Percentiles rank a stretch among this genome's conserved stretches.
These are phyloP conservation scores for Frieseomelitta varia DNA, from an alignment of 1,140 invertebrate species.

Conservation along the genomic window DNA sequence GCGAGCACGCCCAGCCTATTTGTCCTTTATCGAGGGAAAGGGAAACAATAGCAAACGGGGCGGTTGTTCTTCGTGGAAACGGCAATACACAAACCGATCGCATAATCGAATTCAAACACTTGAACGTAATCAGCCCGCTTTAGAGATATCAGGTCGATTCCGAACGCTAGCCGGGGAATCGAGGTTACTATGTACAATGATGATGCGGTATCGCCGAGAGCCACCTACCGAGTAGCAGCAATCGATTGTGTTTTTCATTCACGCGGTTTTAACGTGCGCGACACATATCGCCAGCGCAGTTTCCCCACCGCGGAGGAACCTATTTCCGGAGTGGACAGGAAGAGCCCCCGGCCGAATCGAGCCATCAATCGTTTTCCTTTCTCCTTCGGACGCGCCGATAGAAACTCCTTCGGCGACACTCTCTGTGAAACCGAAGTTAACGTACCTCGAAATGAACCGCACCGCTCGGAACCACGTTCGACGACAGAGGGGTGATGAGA, in stretches of 20 bases:
- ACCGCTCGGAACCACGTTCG: neutral
- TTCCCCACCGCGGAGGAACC: neutral
- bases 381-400: too few species aligned
- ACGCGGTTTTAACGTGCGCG: slow-evolving; percentile 52
- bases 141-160: slow-evolving; percentile 35
- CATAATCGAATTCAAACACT: slow-evolving; percentile 49
- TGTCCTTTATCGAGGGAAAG: slow-evolving; percentile 11
- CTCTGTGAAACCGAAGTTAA: slow-evolving; percentile 4
- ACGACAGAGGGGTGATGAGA: neutral
- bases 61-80: slow-evolving; percentile 27
- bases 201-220: slow-evolving; percentile 48
- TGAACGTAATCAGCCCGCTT: slow-evolving; percentile 49
- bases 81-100: neutral
- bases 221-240: slow-evolving; percentile 55
- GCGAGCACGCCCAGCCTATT: slow-evolving; percentile 11
- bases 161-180: slow-evolving; percentile 47
- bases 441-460: neutral
- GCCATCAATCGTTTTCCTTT: neutral
- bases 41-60: slow-evolving; percentile 20
- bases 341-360: neutral
- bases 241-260: slow-evolving; percentile 78
- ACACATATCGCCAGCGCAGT: neutral
- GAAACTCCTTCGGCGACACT: neutral
- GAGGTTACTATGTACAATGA: slow-evolving; percentile 49
- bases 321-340: slow-evolving; percentile 1